Evolutionary conservation across 2,797 vertebrate genomes (phyloP), one percentile per base, ranked within the genome.

Genomic region (Cynopterus sphinx): DNA sequence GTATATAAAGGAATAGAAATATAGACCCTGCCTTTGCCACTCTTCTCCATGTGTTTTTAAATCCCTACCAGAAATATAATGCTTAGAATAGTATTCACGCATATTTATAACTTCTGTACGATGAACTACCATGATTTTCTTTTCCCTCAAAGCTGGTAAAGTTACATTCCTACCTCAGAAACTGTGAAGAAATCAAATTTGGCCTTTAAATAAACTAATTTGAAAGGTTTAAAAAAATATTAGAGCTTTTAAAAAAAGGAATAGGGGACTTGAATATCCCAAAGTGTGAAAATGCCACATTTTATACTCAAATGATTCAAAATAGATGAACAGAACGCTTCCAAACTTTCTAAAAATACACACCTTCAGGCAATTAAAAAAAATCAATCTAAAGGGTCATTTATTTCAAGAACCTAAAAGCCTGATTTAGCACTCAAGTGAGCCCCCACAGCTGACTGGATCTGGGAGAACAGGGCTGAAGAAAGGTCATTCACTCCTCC

Each of bases 311-410:
- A 96, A 96, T 96, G 96, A 96, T 94, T 97, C 90, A 97, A 98
- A 98, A 98, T 96, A 97, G 96, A 96, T 96, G 96, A 97, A 94
- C 97, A 96, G 97, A 98, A 97, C 79, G 93, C 96, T 97, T 96
- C 96, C 90, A 97, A 96, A 95, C 87, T 97, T 97, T 97, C 97
- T 95, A 98, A 98, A 98, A 97, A 97, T 98, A 98, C 87, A 43
- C 24, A 97, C 87, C 90, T 96, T 91, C 78, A 89, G 92, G 95
- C 96, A 97, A 95, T 97, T 53, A 89, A 90, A 96, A 94, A 96
- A 97, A 96, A 93, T 89, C 91, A 95, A 86, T 92, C 95, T 96
- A 96, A 98, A 92, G 97, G 97, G 93, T 97, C 97, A 97, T 97
- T 98, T 98, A 98, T 97, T 96, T 97, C 95, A 90, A 96, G 95